Evolutionary conservation across 2,888 invertebrate species (phyloP).

Genomic region (Tenthredo amoena): DNA sequence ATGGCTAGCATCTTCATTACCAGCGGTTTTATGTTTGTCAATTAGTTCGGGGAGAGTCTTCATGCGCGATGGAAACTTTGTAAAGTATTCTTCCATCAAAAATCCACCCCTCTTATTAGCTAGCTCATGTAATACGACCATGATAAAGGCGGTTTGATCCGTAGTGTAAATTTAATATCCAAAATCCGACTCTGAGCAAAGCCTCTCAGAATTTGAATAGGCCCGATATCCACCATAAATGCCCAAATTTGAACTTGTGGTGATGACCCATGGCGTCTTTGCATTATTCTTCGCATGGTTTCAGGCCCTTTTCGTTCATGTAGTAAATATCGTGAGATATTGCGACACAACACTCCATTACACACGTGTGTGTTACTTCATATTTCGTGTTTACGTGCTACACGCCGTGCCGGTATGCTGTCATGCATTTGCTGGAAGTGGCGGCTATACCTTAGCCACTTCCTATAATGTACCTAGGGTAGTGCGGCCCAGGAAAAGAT

Average conservation of each 20-base stretch:
- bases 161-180: slow-evolving; percentile 42
- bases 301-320: slow-evolving; percentile 22
- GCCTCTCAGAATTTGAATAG: slow-evolving; percentile 10
- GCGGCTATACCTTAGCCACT: slow-evolving; percentile 17
- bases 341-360: slow-evolving; percentile 47
- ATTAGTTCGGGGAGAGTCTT: slow-evolving; percentile 11
- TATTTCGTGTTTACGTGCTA: slow-evolving; percentile 45
- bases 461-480: slow-evolving; percentile 30
- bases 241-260: background rate
- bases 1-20: background rate
- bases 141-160: slow-evolving; percentile 38
- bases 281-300: slow-evolving; percentile 41
- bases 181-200: background rate
- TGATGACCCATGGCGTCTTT: slow-evolving; percentile 33
- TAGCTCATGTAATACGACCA: slow-evolving; percentile 10
- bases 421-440: slow-evolving; percentile 42
- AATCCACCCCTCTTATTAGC: background rate
- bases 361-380: slow-evolving; percentile 42
- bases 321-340: slow-evolving; percentile 40
- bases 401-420: slow-evolving; percentile 3
- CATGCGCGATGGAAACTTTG: background rate
- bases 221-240: background rate
- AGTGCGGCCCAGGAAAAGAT: slow-evolving; percentile 4
- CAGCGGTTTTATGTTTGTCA: background rate
- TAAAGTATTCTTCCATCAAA: background rate